A percentile compares a stretch with the other conserved stretches of the same genome.
phyloP scores from a whole-genome alignment of 2,113 vertebrate genomes.

The Pelvicachromis taeniatus region DNA sequence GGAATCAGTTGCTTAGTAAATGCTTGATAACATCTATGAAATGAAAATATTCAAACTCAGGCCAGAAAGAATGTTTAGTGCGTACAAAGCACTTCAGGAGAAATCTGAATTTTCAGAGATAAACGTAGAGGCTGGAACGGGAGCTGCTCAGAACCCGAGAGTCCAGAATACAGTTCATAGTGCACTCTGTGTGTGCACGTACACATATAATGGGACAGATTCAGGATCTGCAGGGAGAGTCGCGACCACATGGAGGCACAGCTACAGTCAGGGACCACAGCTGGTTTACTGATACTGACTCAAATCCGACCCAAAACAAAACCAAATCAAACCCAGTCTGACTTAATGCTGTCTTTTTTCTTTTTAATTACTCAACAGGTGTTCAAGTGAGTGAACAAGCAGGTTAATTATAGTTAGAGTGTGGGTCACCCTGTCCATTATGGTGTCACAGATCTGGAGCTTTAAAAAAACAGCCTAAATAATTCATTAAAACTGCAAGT shows the following conservation, averaged over 20 bases:
- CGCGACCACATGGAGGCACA: background rate
- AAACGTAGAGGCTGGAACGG: background rate
- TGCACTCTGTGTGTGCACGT: background rate
- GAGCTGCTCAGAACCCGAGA: background rate
- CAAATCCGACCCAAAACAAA: background rate
- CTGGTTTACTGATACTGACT: background rate
- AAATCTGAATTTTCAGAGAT: background rate
- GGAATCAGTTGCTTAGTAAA: conserved; percentile 17
- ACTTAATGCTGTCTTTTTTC: background rate
- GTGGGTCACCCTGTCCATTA: background rate
- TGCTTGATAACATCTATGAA: conserved; percentile 14
- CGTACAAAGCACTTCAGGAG: background rate
- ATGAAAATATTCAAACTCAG: conserved; percentile 3
- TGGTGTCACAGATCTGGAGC: background rate
- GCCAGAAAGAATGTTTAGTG: background rate
- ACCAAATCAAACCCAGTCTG: background rate
- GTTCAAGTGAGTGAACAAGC: background rate
- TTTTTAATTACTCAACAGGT: background rate
- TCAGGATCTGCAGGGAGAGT: background rate
- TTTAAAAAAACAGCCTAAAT: background rate
- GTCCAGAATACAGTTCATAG: background rate
- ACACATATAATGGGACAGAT: background rate
- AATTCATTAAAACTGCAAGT: background rate
- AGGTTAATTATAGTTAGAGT: background rate
- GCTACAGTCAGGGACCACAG: background rate